A percentile compares a stretch with the other conserved stretches of the same genome.
phyloP scores from a whole-genome alignment of 2,888 invertebrate species.

The Nezara viridula region DNA sequence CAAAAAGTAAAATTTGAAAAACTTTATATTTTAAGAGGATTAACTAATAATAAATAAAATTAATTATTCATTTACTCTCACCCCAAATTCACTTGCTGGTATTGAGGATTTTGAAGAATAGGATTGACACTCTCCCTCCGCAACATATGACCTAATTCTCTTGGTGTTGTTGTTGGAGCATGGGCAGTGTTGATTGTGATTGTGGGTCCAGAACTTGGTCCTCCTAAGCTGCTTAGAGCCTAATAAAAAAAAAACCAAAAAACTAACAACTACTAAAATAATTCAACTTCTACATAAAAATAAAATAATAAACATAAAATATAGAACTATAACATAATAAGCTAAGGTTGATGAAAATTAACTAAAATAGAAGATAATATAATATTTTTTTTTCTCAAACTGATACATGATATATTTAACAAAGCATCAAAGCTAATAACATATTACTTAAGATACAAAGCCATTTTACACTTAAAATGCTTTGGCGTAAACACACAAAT shows the following conservation, averaged over 20 bases:
- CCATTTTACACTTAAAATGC: not conserved
- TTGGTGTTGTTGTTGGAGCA: conserved; percentile 64
- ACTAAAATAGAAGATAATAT: not conserved
- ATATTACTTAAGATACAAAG: not conserved
- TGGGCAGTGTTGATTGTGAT: conserved; percentile 59
- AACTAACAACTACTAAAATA: conserved; percentile 39
- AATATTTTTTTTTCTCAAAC: not conserved
- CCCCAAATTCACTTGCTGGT: conserved; percentile 66
- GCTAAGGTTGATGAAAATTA: not conserved
- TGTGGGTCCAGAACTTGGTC: conserved; percentile 61
- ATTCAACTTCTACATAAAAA: conserved; percentile 60
- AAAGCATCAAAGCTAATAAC: not conserved
- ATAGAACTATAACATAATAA: not conserved
- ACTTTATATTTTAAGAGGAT: no score
- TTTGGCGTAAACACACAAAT: not conserved
- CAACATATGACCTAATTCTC: conserved; percentile 65
- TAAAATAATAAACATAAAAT: conserved; percentile 51
- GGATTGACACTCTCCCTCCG: conserved; percentile 65
- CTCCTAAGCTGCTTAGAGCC: conserved; percentile 85
- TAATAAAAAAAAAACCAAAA: conserved; percentile 68
- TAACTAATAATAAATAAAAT: not conserved
- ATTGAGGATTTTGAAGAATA: conserved; percentile 62
- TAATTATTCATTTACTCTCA: conserved; percentile 46
- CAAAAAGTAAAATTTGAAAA: not conserved
- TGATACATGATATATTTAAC: not conserved